Percentiles rank a stretch among this genome's conserved stretches.
phyloP scores from a whole-genome alignment of 64 coral and sea anemone genomes.

The Dendrophyllia cribrosa region DNA sequence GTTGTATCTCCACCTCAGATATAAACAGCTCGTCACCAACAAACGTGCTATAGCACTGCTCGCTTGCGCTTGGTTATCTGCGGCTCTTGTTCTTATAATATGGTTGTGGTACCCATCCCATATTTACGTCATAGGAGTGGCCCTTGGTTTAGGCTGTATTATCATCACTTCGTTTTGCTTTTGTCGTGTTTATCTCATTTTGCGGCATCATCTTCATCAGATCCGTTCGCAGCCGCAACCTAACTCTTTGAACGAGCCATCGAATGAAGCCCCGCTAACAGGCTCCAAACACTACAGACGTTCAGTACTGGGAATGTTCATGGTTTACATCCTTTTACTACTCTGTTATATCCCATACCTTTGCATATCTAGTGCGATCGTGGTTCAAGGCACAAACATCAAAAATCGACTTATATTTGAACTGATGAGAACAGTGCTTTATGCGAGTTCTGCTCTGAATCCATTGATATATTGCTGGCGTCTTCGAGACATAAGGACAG shows the following conservation, averaged over 20 bases:
- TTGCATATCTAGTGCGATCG: background rate
- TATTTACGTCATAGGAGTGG: background rate
- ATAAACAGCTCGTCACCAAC: conserved; percentile 48
- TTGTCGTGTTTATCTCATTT: background rate
- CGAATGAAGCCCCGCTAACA: background rate
- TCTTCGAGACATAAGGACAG: background rate
- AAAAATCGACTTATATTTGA: conserved; percentile 13
- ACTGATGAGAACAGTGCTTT: background rate
- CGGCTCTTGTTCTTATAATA: background rate
- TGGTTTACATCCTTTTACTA: conserved; percentile 13
- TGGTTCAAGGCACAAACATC: background rate
- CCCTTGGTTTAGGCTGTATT: background rate
- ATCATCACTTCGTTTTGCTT: background rate
- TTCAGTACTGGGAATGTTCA: conserved; percentile 17
- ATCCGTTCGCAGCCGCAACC: background rate
- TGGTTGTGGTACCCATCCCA: too few relatives aligned
- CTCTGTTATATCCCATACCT: conserved; percentile 11
- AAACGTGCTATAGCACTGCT: conserved; percentile 23
- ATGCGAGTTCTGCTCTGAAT: conserved; percentile 8
- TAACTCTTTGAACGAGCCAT: background rate
- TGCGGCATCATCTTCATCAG: background rate
- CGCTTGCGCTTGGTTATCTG: background rate
- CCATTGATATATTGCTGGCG: conserved; percentile 36
- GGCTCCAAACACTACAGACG: background rate
- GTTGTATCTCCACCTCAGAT: conserved; percentile 50